Conservation (phyloP, 2,797 vertebrate species). For the Hypotaenidia philippensis region DNA sequence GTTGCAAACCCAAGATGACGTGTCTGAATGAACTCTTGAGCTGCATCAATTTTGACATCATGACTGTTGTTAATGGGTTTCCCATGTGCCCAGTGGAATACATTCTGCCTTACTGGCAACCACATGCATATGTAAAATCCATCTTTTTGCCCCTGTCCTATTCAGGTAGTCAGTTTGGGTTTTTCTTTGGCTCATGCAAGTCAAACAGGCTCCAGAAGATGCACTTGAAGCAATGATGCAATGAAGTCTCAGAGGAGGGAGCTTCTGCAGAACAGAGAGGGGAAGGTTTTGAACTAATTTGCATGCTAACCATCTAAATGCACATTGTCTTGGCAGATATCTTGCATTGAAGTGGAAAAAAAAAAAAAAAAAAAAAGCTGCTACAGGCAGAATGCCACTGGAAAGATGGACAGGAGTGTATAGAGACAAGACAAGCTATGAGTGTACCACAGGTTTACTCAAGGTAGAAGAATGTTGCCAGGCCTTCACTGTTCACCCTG, state of each 20-base stretch:
- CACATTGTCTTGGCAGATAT: neutral
- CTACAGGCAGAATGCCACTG: neutral
- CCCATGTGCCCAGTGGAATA: neutral
- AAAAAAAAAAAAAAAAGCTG: neutral
- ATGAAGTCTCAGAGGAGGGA: neutral
- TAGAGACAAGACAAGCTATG: neutral
- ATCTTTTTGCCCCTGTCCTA: neutral
- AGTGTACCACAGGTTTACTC: neutral
- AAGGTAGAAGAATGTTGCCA: neutral
- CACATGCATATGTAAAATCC: neutral
- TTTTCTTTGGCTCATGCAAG: neutral
- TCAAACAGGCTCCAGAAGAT: neutral
- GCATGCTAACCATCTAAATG: neutral
- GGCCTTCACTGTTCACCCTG: neutral
- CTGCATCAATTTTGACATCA: neutral
- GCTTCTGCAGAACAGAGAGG: neutral
- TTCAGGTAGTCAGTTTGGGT: neutral
- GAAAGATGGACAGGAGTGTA: neutral
- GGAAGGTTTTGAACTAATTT: neutral
- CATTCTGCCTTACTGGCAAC: neutral
- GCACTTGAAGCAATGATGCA: neutral
- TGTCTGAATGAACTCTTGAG: neutral
- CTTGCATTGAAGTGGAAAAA: neutral
- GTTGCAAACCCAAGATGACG: neutral
- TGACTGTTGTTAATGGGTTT: neutral